Conservation (phyloP, 2,797 vertebrate species). For the Chelonia mydas region DNA sequence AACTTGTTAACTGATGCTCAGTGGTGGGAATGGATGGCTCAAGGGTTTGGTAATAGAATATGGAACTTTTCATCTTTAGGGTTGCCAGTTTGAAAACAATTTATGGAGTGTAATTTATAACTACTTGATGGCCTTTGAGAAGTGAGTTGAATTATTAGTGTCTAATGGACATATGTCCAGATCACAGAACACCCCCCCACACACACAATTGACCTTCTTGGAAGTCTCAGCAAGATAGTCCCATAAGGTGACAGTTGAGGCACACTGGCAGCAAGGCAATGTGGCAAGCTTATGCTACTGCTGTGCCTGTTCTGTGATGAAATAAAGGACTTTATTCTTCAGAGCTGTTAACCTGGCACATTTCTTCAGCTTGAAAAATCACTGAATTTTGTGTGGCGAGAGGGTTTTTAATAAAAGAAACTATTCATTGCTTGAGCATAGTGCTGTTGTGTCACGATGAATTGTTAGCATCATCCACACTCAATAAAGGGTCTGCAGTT, state of each 20-base stretch:
- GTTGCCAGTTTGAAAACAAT: neutral
- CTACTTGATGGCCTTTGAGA: neutral
- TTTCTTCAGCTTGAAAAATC: neutral
- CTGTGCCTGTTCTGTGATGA: neutral
- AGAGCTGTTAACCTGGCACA: neutral
- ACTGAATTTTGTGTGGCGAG: neutral
- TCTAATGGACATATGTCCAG: neutral
- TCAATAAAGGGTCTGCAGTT: fast-evolving
- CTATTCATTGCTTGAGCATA: neutral
- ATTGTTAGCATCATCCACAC: neutral
- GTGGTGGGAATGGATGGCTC: neutral
- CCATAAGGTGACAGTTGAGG: neutral
- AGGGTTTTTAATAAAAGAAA: neutral
- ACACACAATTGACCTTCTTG: neutral
- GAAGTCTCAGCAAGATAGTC: neutral
- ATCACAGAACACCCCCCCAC: neutral
- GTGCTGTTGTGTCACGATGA: neutral
- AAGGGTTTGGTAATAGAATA: neutral
- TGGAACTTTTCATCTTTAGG: neutral
- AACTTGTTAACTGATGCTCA: neutral
- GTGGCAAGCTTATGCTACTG: neutral
- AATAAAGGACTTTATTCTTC: neutral
- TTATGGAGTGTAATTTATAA: neutral
- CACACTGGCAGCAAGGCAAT: neutral
- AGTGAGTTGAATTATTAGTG: neutral